These are phyloP conservation scores for Pteromalus puparum DNA, from an alignment of 1,140 invertebrate species.

Conservation along the genomic window DNA sequence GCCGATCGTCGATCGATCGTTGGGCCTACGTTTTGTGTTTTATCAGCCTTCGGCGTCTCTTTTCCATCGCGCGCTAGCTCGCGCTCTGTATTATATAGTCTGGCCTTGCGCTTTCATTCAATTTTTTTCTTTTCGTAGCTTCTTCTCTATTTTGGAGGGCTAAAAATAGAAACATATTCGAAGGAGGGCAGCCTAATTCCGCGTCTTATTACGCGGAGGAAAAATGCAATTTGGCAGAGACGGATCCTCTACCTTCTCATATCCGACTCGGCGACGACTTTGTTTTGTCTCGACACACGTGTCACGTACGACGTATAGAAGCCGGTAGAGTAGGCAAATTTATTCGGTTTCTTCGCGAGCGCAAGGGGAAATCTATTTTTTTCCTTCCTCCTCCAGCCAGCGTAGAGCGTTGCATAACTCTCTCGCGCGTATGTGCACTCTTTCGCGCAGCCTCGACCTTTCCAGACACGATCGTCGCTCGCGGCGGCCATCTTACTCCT, in stretches of 20 bases:
- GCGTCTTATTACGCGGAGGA: not conserved
- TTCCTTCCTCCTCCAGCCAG: not conserved
- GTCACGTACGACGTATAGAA: conserved; percentile 57
- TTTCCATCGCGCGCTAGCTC: not conserved
- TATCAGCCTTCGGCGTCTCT: not conserved
- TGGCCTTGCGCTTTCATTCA: conserved; percentile 2
- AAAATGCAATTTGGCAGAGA: conserved; percentile 7
- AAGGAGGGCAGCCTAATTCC: not conserved
- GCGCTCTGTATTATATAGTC: too few relatives aligned
- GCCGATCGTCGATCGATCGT: conserved; percentile 6
- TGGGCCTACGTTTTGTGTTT: too few relatives aligned
- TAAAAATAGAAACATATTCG: not conserved
- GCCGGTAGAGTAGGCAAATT: not conserved
- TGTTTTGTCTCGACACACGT: conserved; percentile 67
- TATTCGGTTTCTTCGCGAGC: not conserved
- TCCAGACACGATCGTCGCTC: not conserved
- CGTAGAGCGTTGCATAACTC: not conserved
- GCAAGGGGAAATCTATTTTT: conserved; percentile 15
- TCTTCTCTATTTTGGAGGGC: not conserved
- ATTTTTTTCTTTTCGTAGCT: not conserved
- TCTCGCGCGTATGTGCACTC: not conserved
- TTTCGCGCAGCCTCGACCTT: not conserved
- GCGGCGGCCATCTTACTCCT: not conserved
- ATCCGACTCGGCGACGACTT: conserved; percentile 71
- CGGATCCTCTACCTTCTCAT: conserved; percentile 66